Evolutionary conservation across 2,113 vertebrate species (phyloP), one percentile per base, ranked within the genome.

Genomic region (Rhabdornis inornatus): DNA sequence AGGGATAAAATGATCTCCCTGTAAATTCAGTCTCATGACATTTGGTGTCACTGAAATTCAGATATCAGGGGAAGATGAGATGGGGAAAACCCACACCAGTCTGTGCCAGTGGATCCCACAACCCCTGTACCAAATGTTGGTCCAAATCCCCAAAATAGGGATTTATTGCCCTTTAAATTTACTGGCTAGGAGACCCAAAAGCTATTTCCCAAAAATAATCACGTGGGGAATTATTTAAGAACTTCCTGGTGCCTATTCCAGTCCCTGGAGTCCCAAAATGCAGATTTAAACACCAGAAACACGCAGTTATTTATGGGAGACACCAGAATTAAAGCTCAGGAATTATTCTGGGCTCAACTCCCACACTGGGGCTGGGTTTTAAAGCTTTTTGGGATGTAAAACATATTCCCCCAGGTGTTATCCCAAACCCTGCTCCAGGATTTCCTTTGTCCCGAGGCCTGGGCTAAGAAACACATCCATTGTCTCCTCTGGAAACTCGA

Each of bases 401-500:
- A 45, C 1, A 5, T 3, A 12, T 22, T 47, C 21, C 82, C 33
- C 5, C 9, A 0, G 4, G 44, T 10, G 68, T 56, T 1, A 4
- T 30, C 70, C 66, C 50, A 47, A 87, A 25, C 15, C 55, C 53
- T 5, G 27, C 69, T 20, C 71, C 20, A 0, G 16, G 65, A 81
- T 45, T 50, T 44, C 83, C 81, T 90, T 83, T 86, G 47, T 64
- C 19, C 31, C 77, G 37, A 79, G 33, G 13, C 61, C 90, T 42
- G 72, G 78, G 24, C 57, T 72, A 37, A 94, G 83, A 96, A 96
- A 79, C 27, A 13, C 22, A 0, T 57, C 77, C 88, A 79, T 95
- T 95, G 90, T 92, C n/a, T 74, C 9, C 3, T 30, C 75, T 57
- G 69, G 88, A 50, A 96, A 95, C 64, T 72, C 66, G 33, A 79